Evolutionary conservation across 2,888 invertebrate species (phyloP).

Genomic region (Ennomos erosarius): DNA sequence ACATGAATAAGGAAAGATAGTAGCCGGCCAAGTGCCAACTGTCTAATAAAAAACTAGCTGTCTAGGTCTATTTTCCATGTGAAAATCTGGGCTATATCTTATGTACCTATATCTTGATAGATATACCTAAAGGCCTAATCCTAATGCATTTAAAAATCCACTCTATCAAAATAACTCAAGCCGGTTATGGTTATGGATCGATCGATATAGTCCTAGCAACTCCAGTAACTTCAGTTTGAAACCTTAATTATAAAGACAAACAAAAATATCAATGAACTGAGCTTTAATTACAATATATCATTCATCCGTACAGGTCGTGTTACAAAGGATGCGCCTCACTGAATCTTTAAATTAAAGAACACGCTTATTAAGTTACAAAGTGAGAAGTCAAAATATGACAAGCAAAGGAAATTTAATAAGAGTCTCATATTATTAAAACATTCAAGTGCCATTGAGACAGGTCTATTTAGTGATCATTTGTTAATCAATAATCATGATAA

Average conservation of each 20-base stretch:
- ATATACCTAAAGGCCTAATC: too few species aligned
- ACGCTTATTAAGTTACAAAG: conserved; percentile 46
- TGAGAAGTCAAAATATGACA: conserved; percentile 20
- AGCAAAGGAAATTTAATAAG: conserved; percentile 4
- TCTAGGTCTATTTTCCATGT: too few species aligned
- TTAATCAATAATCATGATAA: too few species aligned
- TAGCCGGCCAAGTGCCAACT: too few species aligned
- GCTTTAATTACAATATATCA: conserved; percentile 43
- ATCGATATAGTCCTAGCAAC: too few species aligned
- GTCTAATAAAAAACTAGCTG: too few species aligned
- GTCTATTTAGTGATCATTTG: neutral
- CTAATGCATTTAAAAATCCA: too few species aligned
- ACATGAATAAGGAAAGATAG: too few species aligned
- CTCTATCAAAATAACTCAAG: neutral
- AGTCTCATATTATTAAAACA: neutral
- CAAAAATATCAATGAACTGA: conserved; percentile 42
- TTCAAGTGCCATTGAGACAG: neutral
- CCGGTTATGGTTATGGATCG: too few species aligned
- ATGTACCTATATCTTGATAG: too few species aligned
- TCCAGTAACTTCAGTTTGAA: too few species aligned
- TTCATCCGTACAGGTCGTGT: conserved; percentile 56
- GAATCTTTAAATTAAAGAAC: conserved; percentile 59
- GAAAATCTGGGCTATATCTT: too few species aligned
- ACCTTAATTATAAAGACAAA: conserved; percentile 1
- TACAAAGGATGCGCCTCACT: conserved; percentile 62